These are phyloP conservation scores for Melinopterus prodromus DNA, from an alignment of 2,888 invertebrate species.

Conservation along the genomic window DNA sequence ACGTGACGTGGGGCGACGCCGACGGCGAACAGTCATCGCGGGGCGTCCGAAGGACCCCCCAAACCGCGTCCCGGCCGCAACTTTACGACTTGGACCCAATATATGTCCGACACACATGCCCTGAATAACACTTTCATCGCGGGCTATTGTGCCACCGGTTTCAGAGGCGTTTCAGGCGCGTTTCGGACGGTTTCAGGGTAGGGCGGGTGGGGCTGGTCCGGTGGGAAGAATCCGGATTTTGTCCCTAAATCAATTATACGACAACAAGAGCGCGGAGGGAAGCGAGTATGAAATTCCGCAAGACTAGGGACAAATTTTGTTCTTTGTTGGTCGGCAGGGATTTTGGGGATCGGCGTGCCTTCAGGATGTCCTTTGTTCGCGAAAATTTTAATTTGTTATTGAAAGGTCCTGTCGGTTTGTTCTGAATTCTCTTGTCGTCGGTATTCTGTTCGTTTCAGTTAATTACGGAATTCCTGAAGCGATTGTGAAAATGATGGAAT, in stretches of 20 bases:
- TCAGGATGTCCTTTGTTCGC: neutral
- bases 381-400: neutral
- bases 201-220: neutral
- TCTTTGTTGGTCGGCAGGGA: neutral
- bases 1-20: constrained; percentile 12
- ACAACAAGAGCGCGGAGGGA: neutral
- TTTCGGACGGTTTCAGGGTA: neutral
- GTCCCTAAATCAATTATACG: neutral
- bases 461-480: neutral
- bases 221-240: constrained; percentile 4
- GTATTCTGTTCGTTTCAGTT: neutral
- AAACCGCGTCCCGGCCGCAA: neutral
- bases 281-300: neutral
- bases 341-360: neutral
- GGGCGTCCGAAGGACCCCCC: constrained; percentile 14
- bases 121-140: constrained; percentile 19
- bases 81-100: constrained; percentile 12
- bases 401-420: too few relatives aligned
- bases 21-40: constrained; percentile 14
- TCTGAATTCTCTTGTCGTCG: neutral
- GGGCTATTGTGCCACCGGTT: neutral
- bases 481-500: too few relatives aligned
- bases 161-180: neutral
- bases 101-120: constrained; percentile 23
- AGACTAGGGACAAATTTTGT: neutral